Base-by-base conservation (phyloP, 2,888 invertebrate genomes). In the Caenorhabditis drosophilae region DNA sequence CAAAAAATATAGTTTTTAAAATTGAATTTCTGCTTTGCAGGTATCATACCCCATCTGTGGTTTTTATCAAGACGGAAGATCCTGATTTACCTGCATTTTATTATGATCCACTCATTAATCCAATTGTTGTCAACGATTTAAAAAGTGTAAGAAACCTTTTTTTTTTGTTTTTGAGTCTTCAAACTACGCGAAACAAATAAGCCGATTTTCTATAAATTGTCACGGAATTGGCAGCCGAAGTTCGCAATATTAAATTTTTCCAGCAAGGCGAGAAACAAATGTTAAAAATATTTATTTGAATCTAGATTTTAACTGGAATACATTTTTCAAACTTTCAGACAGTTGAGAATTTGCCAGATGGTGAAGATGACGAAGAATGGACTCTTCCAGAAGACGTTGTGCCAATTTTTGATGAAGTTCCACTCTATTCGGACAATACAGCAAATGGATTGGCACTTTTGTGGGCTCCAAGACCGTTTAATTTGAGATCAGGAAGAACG, bases 31-130 rank as follows among this genome's bases (percentile, higher is more conserved):
- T 36, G 9, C 11, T 31, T 42, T 85, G 23, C 78, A 95, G 95
- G 94, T 99, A 99, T 85, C 98, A 99, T 85, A 91, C 93, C 7
- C 97, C 98, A 23, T 97, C 96, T 85, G 97, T 99, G 6, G 96
- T 99, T 0, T 99, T 92, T 85, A 99, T 99, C 81, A 98, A 98
- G 87, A 98, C 98, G 0, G 98, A 99, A 87, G 98, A 99, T 88
- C 97, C 98, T 7, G 98, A 99, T 86, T 87, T 99, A 56, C 98
- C 98, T 34, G 98, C 98, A 0, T 99, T 98, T 86, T 99, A 99
- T 85, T 99, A 97, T 86, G 98, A 99, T 87, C 98, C 98, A 0
- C 87, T 99, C 46, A 98, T 99, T 84, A 99, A 99, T 86, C 97
- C 98, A 0, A 98, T 99, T 77, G 93, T 97, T 1, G 95, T 96